phyloP scores from a whole-genome alignment of 1,140 invertebrate species.

The Ooceraea biroi region DNA sequence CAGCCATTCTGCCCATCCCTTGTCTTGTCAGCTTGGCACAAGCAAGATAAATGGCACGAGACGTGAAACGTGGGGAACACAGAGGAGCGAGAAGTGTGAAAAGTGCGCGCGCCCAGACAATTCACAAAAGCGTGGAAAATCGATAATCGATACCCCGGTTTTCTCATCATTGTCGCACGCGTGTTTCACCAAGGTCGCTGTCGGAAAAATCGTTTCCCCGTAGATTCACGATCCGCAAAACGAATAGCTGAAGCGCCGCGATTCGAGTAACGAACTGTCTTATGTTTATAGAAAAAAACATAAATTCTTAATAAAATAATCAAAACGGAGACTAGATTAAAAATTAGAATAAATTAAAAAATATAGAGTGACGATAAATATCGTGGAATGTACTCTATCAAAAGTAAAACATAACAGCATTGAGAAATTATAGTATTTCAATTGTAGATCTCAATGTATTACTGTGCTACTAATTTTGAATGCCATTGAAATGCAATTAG shows the following conservation, averaged over 20 bases:
- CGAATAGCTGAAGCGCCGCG: neutral
- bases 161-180: slow-evolving; percentile 42
- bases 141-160: slow-evolving; percentile 70
- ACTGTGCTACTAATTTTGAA: slow-evolving; percentile 5
- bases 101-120: slow-evolving; percentile 72
- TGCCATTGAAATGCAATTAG: slow-evolving; percentile 19
- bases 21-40: slow-evolving; percentile 64
- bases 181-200: slow-evolving; percentile 65
- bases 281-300: neutral
- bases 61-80: slow-evolving; percentile 42
- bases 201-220: slow-evolving; percentile 25
- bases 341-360: neutral
- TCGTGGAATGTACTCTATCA: neutral
- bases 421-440: neutral
- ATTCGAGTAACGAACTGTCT: slow-evolving; percentile 21
- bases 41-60: slow-evolving; percentile 60
- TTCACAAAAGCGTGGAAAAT: slow-evolving; percentile 73
- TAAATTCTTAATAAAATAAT: neutral
- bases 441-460: neutral
- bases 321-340: neutral
- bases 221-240: slow-evolving; percentile 22
- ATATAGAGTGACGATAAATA: neutral
- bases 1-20: slow-evolving; percentile 42
- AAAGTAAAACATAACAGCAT: neutral
- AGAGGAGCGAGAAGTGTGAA: slow-evolving; percentile 45